Conservation (phyloP, 2,113 vertebrate genomes). For the Odontophorus gujanensis region DNA sequence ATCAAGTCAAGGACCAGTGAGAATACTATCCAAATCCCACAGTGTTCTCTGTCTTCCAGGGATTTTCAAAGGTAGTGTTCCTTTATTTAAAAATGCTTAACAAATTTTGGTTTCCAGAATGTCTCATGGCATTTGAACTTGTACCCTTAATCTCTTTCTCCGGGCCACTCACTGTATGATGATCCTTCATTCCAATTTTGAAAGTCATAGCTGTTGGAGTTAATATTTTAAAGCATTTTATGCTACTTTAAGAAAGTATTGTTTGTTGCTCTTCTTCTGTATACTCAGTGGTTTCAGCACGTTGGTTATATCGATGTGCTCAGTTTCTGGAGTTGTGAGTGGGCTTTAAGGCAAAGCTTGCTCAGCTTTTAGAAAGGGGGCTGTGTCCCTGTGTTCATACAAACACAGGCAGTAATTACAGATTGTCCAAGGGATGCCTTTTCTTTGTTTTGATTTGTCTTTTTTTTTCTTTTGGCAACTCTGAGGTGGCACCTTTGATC, state of each 20-base stretch:
- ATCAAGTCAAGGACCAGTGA: fast-evolving
- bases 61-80: neutral
- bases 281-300: neutral
- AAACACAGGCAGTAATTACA: neutral
- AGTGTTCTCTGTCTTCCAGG: neutral
- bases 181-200: neutral
- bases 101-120: neutral
- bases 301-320: neutral
- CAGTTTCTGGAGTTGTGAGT: neutral
- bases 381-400: neutral
- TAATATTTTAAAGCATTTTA: neutral
- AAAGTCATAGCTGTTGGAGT: neutral
- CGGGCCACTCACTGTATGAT: neutral
- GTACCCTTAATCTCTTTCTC: neutral
- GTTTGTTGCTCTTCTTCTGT: neutral
- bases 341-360: neutral
- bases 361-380: neutral
- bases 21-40: neutral
- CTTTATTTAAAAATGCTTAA: neutral
- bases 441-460: constrained; percentile 15
- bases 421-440: neutral
- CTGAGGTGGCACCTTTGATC: constrained; percentile 16
- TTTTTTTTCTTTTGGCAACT: constrained; percentile 2
- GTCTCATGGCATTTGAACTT: neutral
- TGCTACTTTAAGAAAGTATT: neutral